Evolutionary conservation across 2,797 vertebrate species (phyloP).

Genomic region (Eupleurogrammus muticus): DNA sequence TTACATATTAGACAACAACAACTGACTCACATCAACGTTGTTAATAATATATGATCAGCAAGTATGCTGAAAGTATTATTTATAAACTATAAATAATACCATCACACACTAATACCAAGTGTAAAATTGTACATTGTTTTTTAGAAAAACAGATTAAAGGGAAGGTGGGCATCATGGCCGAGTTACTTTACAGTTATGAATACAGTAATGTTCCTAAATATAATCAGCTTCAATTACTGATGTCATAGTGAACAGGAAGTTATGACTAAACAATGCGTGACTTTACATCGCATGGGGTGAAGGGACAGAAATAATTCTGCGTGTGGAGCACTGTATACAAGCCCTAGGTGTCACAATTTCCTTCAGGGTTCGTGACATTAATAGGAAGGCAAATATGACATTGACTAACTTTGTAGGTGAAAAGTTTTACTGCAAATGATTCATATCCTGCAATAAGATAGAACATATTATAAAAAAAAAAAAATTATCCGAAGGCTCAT

Average conservation of each 20-base stretch:
- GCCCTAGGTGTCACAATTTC: conserved; percentile 42
- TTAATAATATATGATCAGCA: no score
- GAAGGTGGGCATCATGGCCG: no score
- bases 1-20: no score
- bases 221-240: background rate
- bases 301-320: conserved; percentile 7
- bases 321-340: background rate
- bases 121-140: no score
- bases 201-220: conserved; percentile 18
- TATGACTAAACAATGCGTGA: conserved; percentile 45
- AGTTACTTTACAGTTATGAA: background rate
- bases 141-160: background rate
- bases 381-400: conserved; percentile 2
- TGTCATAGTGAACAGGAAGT: conserved; percentile 37
- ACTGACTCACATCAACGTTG: no score
- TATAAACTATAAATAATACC: no score
- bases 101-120: no score
- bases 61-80: no score
- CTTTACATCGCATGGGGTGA: background rate
- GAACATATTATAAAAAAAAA: background rate
- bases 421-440: background rate
- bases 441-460: background rate
- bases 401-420: background rate
- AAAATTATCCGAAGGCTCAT: no score
- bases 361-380: conserved; percentile 11